phyloP scores from a whole-genome alignment of 2,113 vertebrate genomes.

The Burhinus bistriatus region DNA sequence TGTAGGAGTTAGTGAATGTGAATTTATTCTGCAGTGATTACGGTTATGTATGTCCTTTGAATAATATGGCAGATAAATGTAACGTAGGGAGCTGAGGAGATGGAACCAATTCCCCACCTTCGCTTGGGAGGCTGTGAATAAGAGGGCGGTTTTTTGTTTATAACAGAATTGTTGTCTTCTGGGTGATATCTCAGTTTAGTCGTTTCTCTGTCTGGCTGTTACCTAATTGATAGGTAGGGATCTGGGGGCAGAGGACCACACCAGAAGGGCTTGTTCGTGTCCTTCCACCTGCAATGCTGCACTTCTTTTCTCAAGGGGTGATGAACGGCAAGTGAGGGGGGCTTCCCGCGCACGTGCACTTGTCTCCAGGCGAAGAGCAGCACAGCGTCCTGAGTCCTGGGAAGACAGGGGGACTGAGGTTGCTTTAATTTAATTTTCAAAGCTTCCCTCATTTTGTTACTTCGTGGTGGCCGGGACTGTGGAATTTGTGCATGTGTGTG shows the following conservation, averaged over 20 bases:
- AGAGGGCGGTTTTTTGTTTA: neutral
- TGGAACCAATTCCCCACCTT: neutral
- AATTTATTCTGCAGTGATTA: neutral
- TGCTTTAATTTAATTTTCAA: neutral
- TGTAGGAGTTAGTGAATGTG: neutral
- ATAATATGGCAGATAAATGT: neutral
- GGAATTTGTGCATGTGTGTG: neutral
- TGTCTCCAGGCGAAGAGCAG: neutral
- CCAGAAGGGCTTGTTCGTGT: neutral
- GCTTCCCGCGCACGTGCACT: accelerated
- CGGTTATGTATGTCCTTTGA: neutral
- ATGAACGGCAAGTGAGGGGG: accelerated
- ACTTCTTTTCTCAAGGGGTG: accelerated
- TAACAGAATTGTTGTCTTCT: neutral
- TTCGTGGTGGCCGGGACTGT: neutral
- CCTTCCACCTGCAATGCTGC: neutral
- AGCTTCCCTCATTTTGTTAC: neutral
- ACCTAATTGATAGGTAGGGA: neutral
- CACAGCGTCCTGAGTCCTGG: neutral
- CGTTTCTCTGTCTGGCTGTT: neutral
- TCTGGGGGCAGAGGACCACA: neutral
- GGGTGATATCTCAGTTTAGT: neutral
- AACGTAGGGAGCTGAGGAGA: neutral
- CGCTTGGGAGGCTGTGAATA: neutral
- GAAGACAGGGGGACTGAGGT: neutral